A percentile compares a stretch with the other conserved stretches of the same genome.
These are phyloP conservation scores for Ligdia adustata DNA, from an alignment of 2,888 invertebrate genomes.

Conservation along the genomic window DNA sequence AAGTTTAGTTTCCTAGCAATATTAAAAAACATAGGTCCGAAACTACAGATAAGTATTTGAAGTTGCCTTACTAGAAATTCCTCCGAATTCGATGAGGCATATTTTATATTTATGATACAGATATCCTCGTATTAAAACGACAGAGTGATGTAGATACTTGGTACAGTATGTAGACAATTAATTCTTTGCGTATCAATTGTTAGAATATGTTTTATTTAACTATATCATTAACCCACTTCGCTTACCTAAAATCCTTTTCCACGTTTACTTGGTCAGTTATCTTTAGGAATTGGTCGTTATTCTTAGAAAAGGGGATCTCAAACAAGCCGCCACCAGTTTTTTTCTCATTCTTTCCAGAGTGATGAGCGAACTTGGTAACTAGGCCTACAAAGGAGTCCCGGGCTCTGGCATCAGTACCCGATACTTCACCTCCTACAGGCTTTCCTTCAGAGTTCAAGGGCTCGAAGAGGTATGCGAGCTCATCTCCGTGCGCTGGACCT, in stretches of 20 bases:
- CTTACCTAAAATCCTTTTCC: slow-evolving; percentile 70
- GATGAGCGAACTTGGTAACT: slow-evolving; percentile 87
- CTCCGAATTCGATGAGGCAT: too few species aligned
- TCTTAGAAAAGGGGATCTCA: slow-evolving; percentile 53
- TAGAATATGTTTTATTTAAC: too few species aligned
- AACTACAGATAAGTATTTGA: too few species aligned
- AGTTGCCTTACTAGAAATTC: too few species aligned
- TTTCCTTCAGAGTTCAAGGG: slow-evolving; percentile 85
- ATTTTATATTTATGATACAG: too few species aligned
- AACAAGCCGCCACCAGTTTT: slow-evolving; percentile 41
- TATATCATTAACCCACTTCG: too few species aligned
- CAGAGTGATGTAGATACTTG: too few species aligned
- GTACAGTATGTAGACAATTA: too few species aligned
- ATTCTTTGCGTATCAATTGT: too few species aligned
- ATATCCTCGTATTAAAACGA: too few species aligned
- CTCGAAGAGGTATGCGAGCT: slow-evolving; percentile 89
- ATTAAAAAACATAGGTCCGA: too few species aligned
- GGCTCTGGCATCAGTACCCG: slow-evolving; percentile 85
- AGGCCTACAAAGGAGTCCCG: slow-evolving; percentile 87
- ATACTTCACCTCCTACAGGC: slow-evolving; percentile 66
- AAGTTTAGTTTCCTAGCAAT: too few species aligned
- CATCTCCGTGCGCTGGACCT: slow-evolving; percentile 88
- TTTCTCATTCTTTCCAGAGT: slow-evolving; percentile 35
- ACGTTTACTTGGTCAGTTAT: slow-evolving; percentile 57
- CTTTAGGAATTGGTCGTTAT: slow-evolving; percentile 63